These are phyloP conservation scores for Ephestia elutella DNA, from an alignment of 1,140 invertebrate genomes.

Conservation along the genomic window DNA sequence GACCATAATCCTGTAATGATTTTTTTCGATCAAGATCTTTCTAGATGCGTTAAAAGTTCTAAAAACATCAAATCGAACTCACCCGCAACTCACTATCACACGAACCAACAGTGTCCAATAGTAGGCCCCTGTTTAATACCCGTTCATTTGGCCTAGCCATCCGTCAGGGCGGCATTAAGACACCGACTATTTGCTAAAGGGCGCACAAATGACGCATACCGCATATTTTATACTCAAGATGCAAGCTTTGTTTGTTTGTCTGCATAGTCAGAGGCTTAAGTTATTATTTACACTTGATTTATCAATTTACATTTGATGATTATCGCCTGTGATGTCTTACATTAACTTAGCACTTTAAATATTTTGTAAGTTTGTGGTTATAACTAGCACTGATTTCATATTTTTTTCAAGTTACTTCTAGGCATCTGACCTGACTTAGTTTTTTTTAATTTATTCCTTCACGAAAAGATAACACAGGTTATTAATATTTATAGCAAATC, in stretches of 20 bases:
- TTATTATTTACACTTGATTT: not conserved
- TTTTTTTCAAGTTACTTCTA: too few species aligned
- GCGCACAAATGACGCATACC: constrained; percentile 16
- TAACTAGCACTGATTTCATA: too few species aligned
- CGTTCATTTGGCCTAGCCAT: constrained; percentile 21
- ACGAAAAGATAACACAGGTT: too few species aligned
- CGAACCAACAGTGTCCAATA: not conserved
- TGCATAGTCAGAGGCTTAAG: not conserved
- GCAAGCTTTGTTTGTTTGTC: constrained; percentile 1
- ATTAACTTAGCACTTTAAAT: not conserved
- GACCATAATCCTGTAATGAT: too few species aligned
- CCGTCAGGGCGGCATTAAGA: constrained; percentile 26
- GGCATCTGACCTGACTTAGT: too few species aligned
- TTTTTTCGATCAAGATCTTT: too few species aligned
- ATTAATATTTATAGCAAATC: too few species aligned
- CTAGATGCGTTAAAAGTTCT: too few species aligned
- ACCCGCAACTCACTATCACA: not conserved
- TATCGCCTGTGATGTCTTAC: not conserved
- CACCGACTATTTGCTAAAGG: constrained; percentile 9
- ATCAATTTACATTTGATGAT: not conserved
- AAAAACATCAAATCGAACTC: not conserved
- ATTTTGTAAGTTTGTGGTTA: too few species aligned
- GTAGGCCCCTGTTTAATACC: constrained; percentile 14
- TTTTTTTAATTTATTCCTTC: too few species aligned
- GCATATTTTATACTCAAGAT: constrained; percentile 12